Evolutionary conservation across 2,888 invertebrate species (phyloP), one percentile per base, ranked within the genome.

Genomic region (Orthonychiurus folsomi): DNA sequence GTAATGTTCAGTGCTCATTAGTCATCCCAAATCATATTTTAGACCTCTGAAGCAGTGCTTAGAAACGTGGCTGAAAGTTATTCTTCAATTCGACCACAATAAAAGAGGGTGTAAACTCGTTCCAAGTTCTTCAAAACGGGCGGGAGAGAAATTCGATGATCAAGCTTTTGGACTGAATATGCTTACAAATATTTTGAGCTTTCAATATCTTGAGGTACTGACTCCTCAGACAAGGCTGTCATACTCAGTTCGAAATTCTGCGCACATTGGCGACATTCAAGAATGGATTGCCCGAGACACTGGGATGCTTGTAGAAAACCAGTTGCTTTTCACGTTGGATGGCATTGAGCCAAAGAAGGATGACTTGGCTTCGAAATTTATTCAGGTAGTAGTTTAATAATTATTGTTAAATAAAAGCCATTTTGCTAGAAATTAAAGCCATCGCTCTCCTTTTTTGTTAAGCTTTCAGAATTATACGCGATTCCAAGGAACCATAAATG

Each of bases 41-140:
- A 71, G 69, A 9, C 55, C 64, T 23, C 60, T 70, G 48, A 69
- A 69, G 26, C 67, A 69, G 26, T 70, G 70, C 50, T 28, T 70
- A 9, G 70, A 66, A 48, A 60, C 66, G 15, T 72, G 72, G 72
- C 57, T 72, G 2, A 63, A 61, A 3, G 69, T 68, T 54, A 70
- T 72, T 69, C 63, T 72, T 15, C 69, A 72, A 58, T 60, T 69
- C 1, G 70, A 72, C 48, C 68, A 70, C 1, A 58, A 23, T 37
- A 55, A 63, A 37, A 57, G 72, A 5, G 72, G 70, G 2, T 52
- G n/a, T 23, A 70, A 66, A 48, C 69, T 69, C 37, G 61, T 62
- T 21, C n/a, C 58, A 26, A 48, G 63, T 50, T 3, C 20, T 9
- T 9, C 52, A 12, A 23, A 20, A 52, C 52, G 21, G 3, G 52